phyloP scores from a whole-genome alignment of 2,888 invertebrate species.

The Rhyacophila evoluta region DNA sequence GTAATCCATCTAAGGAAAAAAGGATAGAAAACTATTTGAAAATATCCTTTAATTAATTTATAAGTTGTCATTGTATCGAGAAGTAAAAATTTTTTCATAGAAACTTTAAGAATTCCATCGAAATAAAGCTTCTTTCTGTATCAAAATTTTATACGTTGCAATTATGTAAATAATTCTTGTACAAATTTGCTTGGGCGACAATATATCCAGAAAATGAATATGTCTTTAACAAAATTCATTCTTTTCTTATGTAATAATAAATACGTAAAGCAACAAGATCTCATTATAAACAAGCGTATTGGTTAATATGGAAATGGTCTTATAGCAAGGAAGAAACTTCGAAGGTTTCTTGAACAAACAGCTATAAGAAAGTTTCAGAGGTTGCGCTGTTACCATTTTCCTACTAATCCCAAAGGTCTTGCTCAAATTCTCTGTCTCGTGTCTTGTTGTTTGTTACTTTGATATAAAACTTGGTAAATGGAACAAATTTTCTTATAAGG shows the following conservation, averaged over 20 bases:
- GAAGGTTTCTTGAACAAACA: constrained; percentile 32
- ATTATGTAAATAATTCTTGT: too few species aligned
- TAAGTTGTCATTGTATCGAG: too few species aligned
- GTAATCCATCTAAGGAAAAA: too few species aligned
- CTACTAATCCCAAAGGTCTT: constrained; percentile 41
- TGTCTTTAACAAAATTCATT: too few species aligned
- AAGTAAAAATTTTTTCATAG: too few species aligned
- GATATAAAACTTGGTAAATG: constrained; percentile 54
- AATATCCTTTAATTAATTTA: too few species aligned
- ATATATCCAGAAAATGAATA: too few species aligned
- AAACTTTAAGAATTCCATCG: too few species aligned
- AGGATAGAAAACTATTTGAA: too few species aligned
- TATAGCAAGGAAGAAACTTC: constrained; percentile 20
- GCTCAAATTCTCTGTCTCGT: constrained; percentile 32
- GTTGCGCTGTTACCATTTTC: constrained; percentile 41
- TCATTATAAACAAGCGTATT: constrained; percentile 16
- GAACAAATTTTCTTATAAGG: constrained; percentile 23
- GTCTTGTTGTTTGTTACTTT: constrained; percentile 45
- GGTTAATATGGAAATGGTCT: constrained; percentile 27
- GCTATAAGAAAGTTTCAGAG: constrained; percentile 36
- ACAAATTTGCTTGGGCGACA: too few species aligned
- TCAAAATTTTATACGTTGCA: too few species aligned
- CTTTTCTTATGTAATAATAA: background rate
- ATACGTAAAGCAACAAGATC: background rate
- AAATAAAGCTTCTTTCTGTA: too few species aligned